A percentile compares a stretch with the other conserved stretches of the same genome.
Conservation (phyloP, 2,888 invertebrate genomes). For the Sericinus montela region DNA sequence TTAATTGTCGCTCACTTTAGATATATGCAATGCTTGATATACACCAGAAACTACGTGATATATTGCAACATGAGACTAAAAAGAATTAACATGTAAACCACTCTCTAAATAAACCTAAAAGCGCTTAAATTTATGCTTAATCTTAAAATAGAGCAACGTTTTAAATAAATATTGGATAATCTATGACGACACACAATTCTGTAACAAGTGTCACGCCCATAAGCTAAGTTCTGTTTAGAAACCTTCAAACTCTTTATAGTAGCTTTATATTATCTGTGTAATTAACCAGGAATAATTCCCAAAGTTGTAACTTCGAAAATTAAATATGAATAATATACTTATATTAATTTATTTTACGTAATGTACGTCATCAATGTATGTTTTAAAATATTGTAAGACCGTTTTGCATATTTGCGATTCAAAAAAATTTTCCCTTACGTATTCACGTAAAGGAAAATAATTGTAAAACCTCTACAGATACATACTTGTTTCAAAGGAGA, state of each 20-base stretch:
- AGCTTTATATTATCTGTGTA: too few relatives aligned
- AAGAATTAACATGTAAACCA: slow-evolving; percentile 3
- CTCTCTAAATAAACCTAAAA: slow-evolving; percentile 10
- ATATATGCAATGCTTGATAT: slow-evolving; percentile 37
- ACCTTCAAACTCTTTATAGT: background rate
- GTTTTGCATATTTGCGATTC: too few relatives aligned
- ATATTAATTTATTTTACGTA: too few relatives aligned
- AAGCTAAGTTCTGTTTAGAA: background rate
- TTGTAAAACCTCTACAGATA: too few relatives aligned
- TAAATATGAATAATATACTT: too few relatives aligned
- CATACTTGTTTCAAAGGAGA: too few relatives aligned
- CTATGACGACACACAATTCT: slow-evolving; percentile 1
- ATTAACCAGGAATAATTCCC: too few relatives aligned
- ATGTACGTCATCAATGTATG: too few relatives aligned
- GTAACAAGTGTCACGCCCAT: slow-evolving; percentile 7
- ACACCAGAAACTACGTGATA: slow-evolving; percentile 29
- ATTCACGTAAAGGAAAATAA: too few relatives aligned
- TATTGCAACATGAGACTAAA: slow-evolving; percentile 24
- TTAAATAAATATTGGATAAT: slow-evolving; percentile 13
- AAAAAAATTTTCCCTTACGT: too few relatives aligned
- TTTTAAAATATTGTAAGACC: too few relatives aligned
- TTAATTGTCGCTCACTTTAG: slow-evolving; percentile 56
- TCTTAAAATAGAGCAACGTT: slow-evolving; percentile 9
- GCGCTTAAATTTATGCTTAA: slow-evolving; percentile 18
- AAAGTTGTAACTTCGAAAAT: too few relatives aligned